Evolutionary conservation across 2,888 invertebrate species (phyloP), one percentile per base, ranked within the genome.

Genomic region (Tipula helvola): DNA sequence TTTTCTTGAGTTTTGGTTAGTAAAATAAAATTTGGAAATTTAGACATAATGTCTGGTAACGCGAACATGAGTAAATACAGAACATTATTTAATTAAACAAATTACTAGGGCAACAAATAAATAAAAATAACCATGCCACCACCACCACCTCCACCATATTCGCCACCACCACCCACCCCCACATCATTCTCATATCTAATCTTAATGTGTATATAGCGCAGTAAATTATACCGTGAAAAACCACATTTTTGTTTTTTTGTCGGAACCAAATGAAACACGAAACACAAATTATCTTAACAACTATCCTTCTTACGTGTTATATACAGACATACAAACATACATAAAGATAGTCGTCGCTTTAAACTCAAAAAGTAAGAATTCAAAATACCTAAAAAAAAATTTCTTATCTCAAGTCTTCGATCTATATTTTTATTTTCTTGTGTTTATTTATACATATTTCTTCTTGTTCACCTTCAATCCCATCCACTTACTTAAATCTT

Each of bases 381-480:
- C 12, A 57, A 52, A 71, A 71, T 16, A 71, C 71, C 71, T 28
- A 28, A 71, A 71, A 28, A 71, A 71, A 71, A 28, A 28, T 71
- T n/a, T 84, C 41, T 84, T 84, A 84, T 84, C 84, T 84, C 10
- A 84, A 28, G 84, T 36, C 83, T 83, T 83, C 83, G 84, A 84
- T 84, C 84, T 71, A 71, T 71, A 71, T 71, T 71, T 71, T 71
- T 71, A 71, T 71, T 71, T 71, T 71, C 71, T 71, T 71, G 71
- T 71, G 28, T 71, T 71, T 52, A 47, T 12, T 3, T 47, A 52
- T 16, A 52, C 3, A 52, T 71, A 71, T 71, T 28, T 71, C 28
- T 28, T 71, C 71, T 84, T 39, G 84, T 84, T 84, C 84, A 84
- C 84, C 84, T 84, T 84, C 84, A 84, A 71, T 71, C 71, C n/a